Conservation (phyloP, 2,113 vertebrate species). For the Ranitomeya imitator region DNA sequence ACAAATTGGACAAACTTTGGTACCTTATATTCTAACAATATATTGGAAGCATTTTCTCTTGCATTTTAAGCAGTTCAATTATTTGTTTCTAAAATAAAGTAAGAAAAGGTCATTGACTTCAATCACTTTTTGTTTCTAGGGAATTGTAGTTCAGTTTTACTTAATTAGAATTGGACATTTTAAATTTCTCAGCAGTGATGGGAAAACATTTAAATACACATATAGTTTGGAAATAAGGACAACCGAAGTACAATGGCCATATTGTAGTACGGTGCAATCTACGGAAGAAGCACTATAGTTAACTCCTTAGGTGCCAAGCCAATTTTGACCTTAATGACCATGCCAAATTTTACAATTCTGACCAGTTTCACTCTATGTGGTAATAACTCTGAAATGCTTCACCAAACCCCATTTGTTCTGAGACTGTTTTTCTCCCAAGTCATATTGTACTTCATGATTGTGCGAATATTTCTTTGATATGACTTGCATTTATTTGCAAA, state of each 20-base stretch:
- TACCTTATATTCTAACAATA: constrained; percentile 60
- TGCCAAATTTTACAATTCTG: no score
- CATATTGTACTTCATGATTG: no score
- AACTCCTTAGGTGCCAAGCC: no score
- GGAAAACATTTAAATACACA: constrained; percentile 11
- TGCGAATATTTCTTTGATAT: no score
- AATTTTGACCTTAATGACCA: no score
- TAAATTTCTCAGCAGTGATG: constrained; percentile 64
- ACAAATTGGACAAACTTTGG: background rate
- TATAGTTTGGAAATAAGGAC: background rate
- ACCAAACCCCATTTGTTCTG: no score
- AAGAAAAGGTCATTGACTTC: constrained; percentile 72
- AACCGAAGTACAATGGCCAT: background rate
- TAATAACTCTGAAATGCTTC: no score
- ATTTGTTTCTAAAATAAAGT: constrained; percentile 75
- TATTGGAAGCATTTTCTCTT: constrained; percentile 61
- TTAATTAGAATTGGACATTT: constrained; percentile 76
- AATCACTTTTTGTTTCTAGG: constrained; percentile 71
- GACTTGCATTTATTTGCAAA: no score
- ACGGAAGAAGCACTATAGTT: background rate
- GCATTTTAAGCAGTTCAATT: constrained; percentile 71
- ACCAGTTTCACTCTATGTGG: no score
- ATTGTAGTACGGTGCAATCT: no score
- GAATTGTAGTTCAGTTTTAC: constrained; percentile 78
- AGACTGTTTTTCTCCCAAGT: no score